Base-by-base conservation (phyloP, 2,888 invertebrate species). In the Agonopterix heracliana region DNA sequence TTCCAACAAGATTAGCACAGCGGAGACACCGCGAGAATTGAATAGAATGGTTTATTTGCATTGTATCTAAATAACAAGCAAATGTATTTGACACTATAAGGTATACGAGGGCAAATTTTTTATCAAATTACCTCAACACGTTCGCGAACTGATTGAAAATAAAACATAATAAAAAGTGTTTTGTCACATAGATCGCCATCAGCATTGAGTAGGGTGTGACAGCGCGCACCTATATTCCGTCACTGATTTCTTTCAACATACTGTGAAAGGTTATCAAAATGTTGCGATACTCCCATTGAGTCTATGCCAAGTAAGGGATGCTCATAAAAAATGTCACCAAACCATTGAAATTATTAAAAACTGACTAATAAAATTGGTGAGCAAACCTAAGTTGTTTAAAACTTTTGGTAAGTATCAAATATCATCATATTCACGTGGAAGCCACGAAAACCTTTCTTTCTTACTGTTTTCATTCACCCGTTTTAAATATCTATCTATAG, bases 141-240 rank as follows among this genome's bases (percentile, higher is more conserved):
- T 56, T 63, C 54, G 52, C 57, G 52, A 54, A 49, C 56, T 49
- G 51, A 59, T 52, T 55, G 55, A 54, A 49, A 52, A 55, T 55
- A 53, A 53, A 54, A 55, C 48, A 48, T 46, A 43, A 42, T 41
- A 50, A 47, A 46, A 49, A 49, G 44, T 45, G 44, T 47, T 62
- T 61, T 60, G 60, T 70, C 66, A 69, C 68, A 65, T 66, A 68
- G 66, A 59, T 64, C 64, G 64, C 59, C 59, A 26, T 26, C 26
- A 26, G 5, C 9, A 63, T 78, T 78, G 81, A 82, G 75, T 61
- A 73, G 79, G 81, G 81, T 81, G 63, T 77, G 81, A 81, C 81
- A 74, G 71, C 59, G 65, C 63, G 49, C 54, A 59, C 62, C 59
- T 63, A 65, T 63, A 68, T 70, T 66, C 65, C 66, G 67, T 68